Evolutionary conservation across 2,888 invertebrate species (phyloP).

Genomic region (Magallana nippona): DNA sequence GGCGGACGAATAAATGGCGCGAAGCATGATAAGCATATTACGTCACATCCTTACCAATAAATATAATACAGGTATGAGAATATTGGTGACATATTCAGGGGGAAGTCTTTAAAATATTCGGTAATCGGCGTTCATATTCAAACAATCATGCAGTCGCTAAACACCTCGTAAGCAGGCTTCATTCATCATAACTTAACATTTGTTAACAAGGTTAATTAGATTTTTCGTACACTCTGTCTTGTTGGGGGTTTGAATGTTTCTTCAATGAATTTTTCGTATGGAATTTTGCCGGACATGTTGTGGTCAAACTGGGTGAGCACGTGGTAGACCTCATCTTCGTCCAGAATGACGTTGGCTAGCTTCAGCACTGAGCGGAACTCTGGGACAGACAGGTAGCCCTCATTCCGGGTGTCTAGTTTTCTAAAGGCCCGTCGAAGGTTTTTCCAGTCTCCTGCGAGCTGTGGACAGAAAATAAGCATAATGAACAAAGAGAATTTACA

Average conservation of each 20-base stretch:
- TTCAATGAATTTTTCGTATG: slow-evolving; percentile 76
- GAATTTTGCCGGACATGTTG: slow-evolving; percentile 76
- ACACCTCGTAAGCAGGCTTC: not conserved
- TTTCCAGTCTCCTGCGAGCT: slow-evolving; percentile 79
- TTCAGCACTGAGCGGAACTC: slow-evolving; percentile 79
- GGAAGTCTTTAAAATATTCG: not conserved
- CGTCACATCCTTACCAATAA: not conserved
- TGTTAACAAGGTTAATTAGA: slow-evolving; percentile 40
- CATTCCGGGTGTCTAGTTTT: slow-evolving; percentile 74
- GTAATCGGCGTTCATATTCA: not conserved
- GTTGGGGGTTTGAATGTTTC: slow-evolving; percentile 74
- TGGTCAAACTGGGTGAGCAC: slow-evolving; percentile 77
- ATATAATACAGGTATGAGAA: not conserved
- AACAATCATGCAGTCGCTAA: not conserved
- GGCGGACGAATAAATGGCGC: not conserved
- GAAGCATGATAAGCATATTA: not conserved
- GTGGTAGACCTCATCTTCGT: slow-evolving; percentile 79
- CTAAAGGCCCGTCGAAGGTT: slow-evolving; percentile 76
- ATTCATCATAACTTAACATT: not conserved
- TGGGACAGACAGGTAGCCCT: slow-evolving; percentile 74
- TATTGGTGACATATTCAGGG: not conserved
- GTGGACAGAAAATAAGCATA: not conserved
- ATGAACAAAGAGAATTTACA: too few species aligned
- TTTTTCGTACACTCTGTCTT: slow-evolving; percentile 65
- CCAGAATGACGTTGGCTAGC: slow-evolving; percentile 76